A percentile compares a stretch with the other conserved stretches of the same genome.
These are phyloP conservation scores for Yponomeuta cagnagella DNA, from an alignment of 2,888 invertebrate species.

Conservation along the genomic window DNA sequence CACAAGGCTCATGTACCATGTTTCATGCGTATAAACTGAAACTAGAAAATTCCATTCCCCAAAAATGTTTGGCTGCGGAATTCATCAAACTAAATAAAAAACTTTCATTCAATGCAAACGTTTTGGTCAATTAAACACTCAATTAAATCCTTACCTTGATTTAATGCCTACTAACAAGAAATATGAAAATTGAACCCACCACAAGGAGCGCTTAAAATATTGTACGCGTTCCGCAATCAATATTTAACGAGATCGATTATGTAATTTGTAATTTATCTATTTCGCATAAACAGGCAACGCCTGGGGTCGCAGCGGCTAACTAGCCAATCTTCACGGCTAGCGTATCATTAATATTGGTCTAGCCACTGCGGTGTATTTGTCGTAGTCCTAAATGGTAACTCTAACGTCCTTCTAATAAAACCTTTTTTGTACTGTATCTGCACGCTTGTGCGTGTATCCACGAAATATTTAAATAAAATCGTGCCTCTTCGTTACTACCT, in stretches of 20 bases:
- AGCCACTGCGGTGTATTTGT: not conserved
- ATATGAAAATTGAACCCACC: not conserved
- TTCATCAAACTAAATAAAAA: too few relatives aligned
- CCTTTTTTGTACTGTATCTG: not conserved
- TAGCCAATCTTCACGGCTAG: conserved; percentile 7
- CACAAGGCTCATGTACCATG: too few relatives aligned
- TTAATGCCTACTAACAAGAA: not conserved
- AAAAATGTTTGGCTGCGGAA: too few relatives aligned
- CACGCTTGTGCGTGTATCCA: too few relatives aligned
- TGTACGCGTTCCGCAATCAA: not conserved
- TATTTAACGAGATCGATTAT: not conserved
- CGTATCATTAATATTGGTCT: not conserved
- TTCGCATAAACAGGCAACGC: not conserved
- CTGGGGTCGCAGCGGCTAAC: conserved; percentile 2
- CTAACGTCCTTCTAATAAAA: not conserved
- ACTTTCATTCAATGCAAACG: too few relatives aligned
- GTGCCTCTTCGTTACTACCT: too few relatives aligned
- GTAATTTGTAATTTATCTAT: not conserved
- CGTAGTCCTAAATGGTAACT: not conserved
- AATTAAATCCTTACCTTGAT: not conserved
- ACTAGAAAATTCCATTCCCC: too few relatives aligned
- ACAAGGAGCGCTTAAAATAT: not conserved
- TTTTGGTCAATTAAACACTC: not conserved
- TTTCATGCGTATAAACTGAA: too few relatives aligned
- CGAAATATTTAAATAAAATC: too few relatives aligned